A percentile compares a stretch with the other conserved stretches of the same genome.
phyloP scores from a whole-genome alignment of 1,140 invertebrate species.

The Palaemon carinicauda region DNA sequence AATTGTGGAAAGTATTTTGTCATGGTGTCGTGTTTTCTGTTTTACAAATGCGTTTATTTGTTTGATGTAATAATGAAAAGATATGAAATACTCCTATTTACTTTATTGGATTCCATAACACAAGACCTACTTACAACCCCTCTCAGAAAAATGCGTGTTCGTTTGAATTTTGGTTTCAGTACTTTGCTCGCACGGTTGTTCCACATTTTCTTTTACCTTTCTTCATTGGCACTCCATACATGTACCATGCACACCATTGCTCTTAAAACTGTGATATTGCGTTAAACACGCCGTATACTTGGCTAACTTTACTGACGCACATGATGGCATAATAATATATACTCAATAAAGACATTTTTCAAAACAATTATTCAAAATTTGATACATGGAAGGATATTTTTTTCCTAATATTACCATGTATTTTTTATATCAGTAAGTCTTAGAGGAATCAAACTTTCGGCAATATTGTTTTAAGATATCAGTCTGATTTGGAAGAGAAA shows the following conservation, averaged over 20 bases:
- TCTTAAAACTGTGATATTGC: slow-evolving; percentile 53
- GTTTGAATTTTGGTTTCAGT: neutral
- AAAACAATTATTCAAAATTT: slow-evolving; percentile 37
- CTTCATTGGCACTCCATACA: neutral
- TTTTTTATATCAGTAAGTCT: too few species aligned
- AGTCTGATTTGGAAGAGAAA: too few species aligned
- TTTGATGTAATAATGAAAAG: too few species aligned
- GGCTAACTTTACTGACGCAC: slow-evolving; percentile 43
- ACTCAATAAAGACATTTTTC: slow-evolving; percentile 31
- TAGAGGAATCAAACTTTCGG: too few species aligned
- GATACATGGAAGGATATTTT: neutral
- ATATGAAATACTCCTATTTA: too few species aligned
- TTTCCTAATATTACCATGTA: neutral
- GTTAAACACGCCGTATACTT: slow-evolving; percentile 47
- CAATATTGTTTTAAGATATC: too few species aligned
- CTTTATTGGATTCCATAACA: neutral
- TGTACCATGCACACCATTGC: slow-evolving; percentile 37
- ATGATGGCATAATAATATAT: slow-evolving; percentile 34
- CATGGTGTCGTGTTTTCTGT: too few species aligned
- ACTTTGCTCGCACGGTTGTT: slow-evolving; percentile 14
- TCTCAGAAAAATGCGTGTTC: slow-evolving; percentile 3
- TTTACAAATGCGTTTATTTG: too few species aligned
- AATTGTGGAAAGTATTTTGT: too few species aligned
- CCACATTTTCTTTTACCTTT: slow-evolving; percentile 20
- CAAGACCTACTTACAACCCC: slow-evolving; percentile 1